Base-by-base conservation (phyloP, 2,113 vertebrate species). In the Pseudopodoces humilis region DNA sequence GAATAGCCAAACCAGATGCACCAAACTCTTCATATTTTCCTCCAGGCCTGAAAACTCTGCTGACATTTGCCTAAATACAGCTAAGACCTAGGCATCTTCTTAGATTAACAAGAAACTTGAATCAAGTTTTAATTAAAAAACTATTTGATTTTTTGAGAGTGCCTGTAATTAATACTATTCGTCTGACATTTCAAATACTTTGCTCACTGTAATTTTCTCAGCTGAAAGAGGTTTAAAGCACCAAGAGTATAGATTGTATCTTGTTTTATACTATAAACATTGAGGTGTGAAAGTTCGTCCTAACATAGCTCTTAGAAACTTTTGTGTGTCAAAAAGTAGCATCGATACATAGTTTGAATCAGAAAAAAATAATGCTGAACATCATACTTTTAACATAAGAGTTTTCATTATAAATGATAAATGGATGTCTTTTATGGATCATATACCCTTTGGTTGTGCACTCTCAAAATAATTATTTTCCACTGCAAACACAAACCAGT, bases 61-160 rank as follows among this genome's bases (percentile, higher is more conserved):
- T 89, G 74, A 67, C 27, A 44, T 93, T 93, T 92, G 47, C 59
- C 43, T 83, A 90, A 95, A 82, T 67, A 43, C 31, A 83, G 31
- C 39, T 60, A 35, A 58, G 63, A 79, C 46, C 68, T 47, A 85
- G 33, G 59, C 55, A 76, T 78, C 59, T 86, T 74, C 47, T 80
- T 83, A 91, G 92, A 96, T 93, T 95, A 82, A 94, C 80, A 83
- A 77, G 86, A 90, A 92, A 83, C 76, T 83, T 94, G 74, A 56
- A 86, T 43, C 28, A 87, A 65, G 13, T 86, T 93, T 93, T 90
- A 93, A 93, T 96, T 96, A 67, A 68, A 84, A 83, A 59, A 37
- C 33, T 83, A 35, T 82, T 82, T 92, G 37, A 30, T 64, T 86
- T 93, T 86, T 90, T 72, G 17, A 70, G 31, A 44, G 13, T 47